A percentile compares a stretch with the other conserved stretches of the same genome.
phyloP scores from a whole-genome alignment of 2,888 invertebrate genomes.

The Didymodactylos carnosus region DNA sequence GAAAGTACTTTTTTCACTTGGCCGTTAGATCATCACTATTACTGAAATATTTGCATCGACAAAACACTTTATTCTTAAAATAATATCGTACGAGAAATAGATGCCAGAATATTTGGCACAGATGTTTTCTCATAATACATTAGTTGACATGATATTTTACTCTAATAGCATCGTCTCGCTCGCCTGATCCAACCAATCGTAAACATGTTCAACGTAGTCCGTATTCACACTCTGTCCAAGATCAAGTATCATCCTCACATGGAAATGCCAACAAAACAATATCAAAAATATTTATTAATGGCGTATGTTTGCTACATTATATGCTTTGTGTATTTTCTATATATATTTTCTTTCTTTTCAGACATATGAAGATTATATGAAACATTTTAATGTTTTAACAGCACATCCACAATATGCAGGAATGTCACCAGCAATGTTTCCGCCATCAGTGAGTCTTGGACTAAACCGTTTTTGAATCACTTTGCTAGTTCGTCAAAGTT shows the following conservation, averaged over 20 bases:
- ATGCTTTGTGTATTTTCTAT: neutral
- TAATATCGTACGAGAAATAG: too few species aligned
- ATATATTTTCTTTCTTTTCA: neutral
- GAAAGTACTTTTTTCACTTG: too few species aligned
- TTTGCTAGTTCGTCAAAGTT: too few species aligned
- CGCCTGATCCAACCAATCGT: neutral
- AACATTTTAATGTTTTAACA: neutral
- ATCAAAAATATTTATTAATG: neutral
- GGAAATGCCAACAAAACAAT: neutral
- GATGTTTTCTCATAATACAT: too few species aligned
- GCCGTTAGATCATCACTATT: too few species aligned
- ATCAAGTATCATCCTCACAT: neutral
- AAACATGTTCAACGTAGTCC: neutral
- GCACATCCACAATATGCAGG: neutral
- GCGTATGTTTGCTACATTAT: neutral
- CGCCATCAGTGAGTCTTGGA: neutral
- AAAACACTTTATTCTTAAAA: too few species aligned
- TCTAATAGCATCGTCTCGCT: neutral
- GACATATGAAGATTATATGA: neutral
- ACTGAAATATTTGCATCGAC: too few species aligned
- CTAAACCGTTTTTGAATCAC: too few species aligned
- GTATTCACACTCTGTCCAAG: neutral
- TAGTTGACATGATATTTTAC: neutral
- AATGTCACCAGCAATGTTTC: neutral
- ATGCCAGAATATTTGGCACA: too few species aligned